Conservation (phyloP, 2,797 vertebrate genomes). For the Tarsius wallacei region DNA sequence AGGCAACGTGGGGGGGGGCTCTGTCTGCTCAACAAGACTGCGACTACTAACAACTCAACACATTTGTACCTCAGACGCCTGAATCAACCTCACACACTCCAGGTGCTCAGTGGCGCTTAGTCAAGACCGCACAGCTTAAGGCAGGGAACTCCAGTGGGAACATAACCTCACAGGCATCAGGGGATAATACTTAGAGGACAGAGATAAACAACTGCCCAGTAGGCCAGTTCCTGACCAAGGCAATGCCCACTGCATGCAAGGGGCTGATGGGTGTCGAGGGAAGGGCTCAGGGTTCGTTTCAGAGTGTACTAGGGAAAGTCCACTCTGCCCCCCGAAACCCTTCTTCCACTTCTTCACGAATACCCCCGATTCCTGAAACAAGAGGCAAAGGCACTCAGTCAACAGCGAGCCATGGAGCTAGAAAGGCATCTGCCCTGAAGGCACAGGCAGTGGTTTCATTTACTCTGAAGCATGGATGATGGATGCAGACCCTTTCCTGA, state of each 20-base stretch:
- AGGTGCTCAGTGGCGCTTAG: neutral
- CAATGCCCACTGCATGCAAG: neutral
- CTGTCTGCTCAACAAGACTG: neutral
- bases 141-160: neutral
- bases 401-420: neutral
- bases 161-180: constrained; percentile 1
- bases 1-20: neutral
- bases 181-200: neutral
- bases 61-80: neutral
- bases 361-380: neutral
- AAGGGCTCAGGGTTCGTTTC: neutral
- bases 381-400: neutral
- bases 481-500: neutral
- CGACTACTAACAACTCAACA: neutral
- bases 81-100: neutral
- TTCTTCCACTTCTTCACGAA: constrained; percentile 6
- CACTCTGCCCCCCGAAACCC: neutral
- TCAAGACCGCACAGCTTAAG: constrained; percentile 6
- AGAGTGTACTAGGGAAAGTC: neutral
- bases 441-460: neutral
- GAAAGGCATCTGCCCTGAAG: neutral
- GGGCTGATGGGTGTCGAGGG: neutral
- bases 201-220: constrained; percentile 7
- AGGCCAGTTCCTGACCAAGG: neutral
- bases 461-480: neutral